These are phyloP conservation scores for Laothoe populi DNA, from an alignment of 2,888 invertebrate species.

Conservation along the genomic window DNA sequence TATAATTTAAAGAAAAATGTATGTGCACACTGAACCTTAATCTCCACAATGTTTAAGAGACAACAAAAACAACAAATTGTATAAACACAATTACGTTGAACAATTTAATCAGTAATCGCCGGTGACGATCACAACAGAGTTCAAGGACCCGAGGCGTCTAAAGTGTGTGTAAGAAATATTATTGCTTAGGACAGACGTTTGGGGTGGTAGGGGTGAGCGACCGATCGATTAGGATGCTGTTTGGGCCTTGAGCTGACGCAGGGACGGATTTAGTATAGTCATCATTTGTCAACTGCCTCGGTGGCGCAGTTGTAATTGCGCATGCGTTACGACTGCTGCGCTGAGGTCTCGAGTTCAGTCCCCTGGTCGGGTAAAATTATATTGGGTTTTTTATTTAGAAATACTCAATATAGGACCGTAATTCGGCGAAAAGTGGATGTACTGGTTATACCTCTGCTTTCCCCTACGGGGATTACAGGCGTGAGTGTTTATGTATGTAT, in stretches of 20 bases:
- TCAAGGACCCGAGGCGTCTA: slow-evolving; percentile 40
- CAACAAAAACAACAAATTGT: background rate
- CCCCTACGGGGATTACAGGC: too few species aligned
- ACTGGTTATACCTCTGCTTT: too few species aligned
- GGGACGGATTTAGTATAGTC: slow-evolving; percentile 48
- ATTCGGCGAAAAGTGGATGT: too few species aligned
- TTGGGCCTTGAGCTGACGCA: slow-evolving; percentile 53
- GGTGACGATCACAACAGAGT: slow-evolving; percentile 30
- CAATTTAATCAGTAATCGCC: background rate
- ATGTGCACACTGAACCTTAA: background rate
- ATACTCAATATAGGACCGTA: too few species aligned
- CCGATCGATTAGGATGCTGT: slow-evolving; percentile 74
- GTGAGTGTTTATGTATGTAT: too few species aligned
- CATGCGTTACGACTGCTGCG: too few species aligned
- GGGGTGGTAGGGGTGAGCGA: slow-evolving; percentile 48
- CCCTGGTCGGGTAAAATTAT: too few species aligned
- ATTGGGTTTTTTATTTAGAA: too few species aligned
- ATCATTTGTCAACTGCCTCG: too few species aligned
- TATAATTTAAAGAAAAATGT: too few species aligned
- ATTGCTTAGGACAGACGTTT: slow-evolving; percentile 61
- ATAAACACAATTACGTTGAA: slow-evolving; percentile 8
- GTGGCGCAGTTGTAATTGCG: too few species aligned
- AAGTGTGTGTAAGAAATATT: slow-evolving; percentile 42
- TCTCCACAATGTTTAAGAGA: background rate
- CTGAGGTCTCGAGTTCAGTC: too few species aligned